Percentiles rank a stretch among this genome's conserved stretches.
Evolutionary conservation across 2,888 invertebrate species (phyloP).

Genomic region (Ormyrus nitidulus): DNA sequence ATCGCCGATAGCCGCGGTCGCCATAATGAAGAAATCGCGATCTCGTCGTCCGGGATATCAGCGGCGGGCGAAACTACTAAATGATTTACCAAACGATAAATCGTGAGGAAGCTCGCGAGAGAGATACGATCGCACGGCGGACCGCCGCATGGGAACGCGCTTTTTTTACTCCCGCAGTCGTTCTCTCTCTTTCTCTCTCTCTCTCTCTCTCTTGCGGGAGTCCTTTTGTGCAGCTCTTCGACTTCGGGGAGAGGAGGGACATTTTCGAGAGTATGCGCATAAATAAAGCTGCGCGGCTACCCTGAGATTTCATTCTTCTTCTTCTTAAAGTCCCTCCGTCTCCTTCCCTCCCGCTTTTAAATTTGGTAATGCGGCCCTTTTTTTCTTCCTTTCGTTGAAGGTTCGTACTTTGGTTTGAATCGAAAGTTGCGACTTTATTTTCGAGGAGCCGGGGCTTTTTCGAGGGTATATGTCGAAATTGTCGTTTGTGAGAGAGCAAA

Average conservation of each 20-base stretch:
- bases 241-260: neutral
- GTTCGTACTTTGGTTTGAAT: constrained; percentile 18
- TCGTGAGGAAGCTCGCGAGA: constrained; percentile 57
- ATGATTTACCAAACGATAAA: constrained; percentile 76
- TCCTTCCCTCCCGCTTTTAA: constrained; percentile 10
- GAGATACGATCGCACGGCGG: neutral
- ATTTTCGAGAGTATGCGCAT: constrained; percentile 42
- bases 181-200: constrained; percentile 13
- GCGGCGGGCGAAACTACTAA: constrained; percentile 70
- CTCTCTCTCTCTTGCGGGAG: constrained; percentile 5
- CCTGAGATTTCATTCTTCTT: neutral
- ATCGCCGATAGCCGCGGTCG: too few species aligned
- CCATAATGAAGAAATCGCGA: neutral
- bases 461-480: constrained; percentile 40
- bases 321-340: constrained; percentile 16
- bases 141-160: constrained; percentile 21
- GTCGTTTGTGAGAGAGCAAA: neutral
- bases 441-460: neutral
- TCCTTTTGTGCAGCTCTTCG: neutral
- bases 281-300: constrained; percentile 37
- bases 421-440: constrained; percentile 39
- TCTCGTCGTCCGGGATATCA: too few species aligned
- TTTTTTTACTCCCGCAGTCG: constrained; percentile 24
- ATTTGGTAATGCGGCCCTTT: too few species aligned
- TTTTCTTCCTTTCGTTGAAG: neutral